phyloP scores from a whole-genome alignment of 64 coral and sea anemone species.

The Montipora sp. region DNA sequence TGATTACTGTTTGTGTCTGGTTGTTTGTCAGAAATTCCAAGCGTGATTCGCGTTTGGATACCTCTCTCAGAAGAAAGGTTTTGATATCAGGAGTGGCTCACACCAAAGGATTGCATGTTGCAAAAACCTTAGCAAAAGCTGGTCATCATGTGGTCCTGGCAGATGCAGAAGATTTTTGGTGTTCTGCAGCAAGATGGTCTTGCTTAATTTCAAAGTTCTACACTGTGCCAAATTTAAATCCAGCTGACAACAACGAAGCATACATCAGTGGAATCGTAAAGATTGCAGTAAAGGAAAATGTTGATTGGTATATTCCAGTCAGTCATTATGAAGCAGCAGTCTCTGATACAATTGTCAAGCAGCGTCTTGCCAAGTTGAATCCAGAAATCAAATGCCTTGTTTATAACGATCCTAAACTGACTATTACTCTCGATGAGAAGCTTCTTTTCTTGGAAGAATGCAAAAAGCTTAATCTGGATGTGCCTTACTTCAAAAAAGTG shows the following conservation, averaged over 20 bases:
- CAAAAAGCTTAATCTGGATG: conserved; percentile 17
- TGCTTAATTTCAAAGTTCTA: conserved; percentile 32
- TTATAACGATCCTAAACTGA: conserved; percentile 51
- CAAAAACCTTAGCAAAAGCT: conserved; percentile 37
- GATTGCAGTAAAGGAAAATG: conserved; percentile 48
- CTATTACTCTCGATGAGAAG: conserved; percentile 50
- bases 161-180: conserved; percentile 33
- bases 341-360: conserved; percentile 32
- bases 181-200: conserved; percentile 54
- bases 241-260: conserved; percentile 4
- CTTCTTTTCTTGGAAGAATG: conserved; percentile 42
- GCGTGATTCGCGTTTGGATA: neutral
- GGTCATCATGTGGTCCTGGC: conserved; percentile 60
- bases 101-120: conserved; percentile 53
- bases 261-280: conserved; percentile 64
- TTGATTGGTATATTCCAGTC: conserved; percentile 79
- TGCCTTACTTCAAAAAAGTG: conserved; percentile 30
- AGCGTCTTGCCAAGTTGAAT: conserved; percentile 30
- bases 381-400: conserved; percentile 53
- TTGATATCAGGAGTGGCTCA: conserved; percentile 26
- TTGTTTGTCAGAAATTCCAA: conserved; percentile 1
- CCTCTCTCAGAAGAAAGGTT: conserved; percentile 50
- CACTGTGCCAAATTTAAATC: conserved; percentile 48
- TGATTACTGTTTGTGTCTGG: conserved; percentile 22
- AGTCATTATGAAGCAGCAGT: conserved; percentile 46